Base-by-base conservation (phyloP, 2,113 vertebrate species). In the Centropus bengalensis region DNA sequence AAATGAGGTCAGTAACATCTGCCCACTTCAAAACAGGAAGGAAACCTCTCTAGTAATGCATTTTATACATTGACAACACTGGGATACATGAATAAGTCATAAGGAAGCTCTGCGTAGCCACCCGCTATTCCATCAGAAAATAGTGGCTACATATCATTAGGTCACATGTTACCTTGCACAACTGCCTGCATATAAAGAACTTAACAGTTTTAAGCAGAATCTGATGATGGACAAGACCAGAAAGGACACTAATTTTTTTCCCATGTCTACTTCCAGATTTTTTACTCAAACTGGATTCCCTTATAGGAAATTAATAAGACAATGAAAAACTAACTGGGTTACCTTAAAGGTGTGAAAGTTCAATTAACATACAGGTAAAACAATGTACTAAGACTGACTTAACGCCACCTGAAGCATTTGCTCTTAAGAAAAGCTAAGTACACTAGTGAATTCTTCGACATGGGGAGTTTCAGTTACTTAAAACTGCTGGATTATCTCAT, bases 1-100 rank as follows among this genome's bases (percentile, higher is more conserved):
- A 87, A 76, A 82, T 36, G 27, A 91, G 70, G 67, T 91, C 78
- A 95, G 55, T 49, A 80, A 89, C 62, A 91, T 71, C 70, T 40
- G 33, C n/a, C 40, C 49, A 52, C 77, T 91, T 52, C 63, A 45
- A 78, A 81, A 49, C 5, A 67, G 40, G 28, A 32, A 87, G 51
- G 33, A 75, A 55, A 23, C 3, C 21, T 64, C 47, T 86, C 56
- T 49, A 78, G 60, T 42, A 82, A 75, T 14, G 40, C 54, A 68
- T 28, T 86, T 59, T 62, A 24, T 47, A 12, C 4, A 10, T 58
- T 71, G 69, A 69, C 56, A 92, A 73, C 28, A 69, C 22, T 14
- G 45, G 55, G 30, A 58, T 28, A n/a, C 22, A 71, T 56, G 60
- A 94, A 22, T 56, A 86, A 76, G 54, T 71, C 64, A 79, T 60